These are phyloP conservation scores for Alligator sinensis DNA, from an alignment of 2,113 vertebrate species.

Conservation along the genomic window DNA sequence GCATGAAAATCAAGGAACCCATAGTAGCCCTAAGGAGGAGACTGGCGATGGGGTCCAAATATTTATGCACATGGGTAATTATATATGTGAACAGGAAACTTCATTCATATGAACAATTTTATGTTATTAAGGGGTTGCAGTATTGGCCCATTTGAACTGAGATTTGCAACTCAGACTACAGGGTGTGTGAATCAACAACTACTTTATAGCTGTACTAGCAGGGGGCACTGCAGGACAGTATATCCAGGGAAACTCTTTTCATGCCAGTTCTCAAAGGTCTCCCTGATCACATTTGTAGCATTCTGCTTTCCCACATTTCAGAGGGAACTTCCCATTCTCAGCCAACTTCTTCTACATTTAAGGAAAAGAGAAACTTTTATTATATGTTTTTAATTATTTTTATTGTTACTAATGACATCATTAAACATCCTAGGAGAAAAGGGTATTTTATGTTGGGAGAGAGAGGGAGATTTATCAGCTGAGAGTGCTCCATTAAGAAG, in stretches of 20 bases:
- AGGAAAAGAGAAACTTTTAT: not conserved
- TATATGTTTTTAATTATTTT: not conserved
- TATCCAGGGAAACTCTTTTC: not conserved
- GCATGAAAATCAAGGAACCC: not conserved
- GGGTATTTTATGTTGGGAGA: slow-evolving; percentile 34
- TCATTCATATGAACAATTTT: not conserved
- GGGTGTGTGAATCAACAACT: not conserved
- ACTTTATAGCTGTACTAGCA: not conserved
- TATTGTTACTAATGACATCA: not conserved
- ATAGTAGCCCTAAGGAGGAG: not conserved
- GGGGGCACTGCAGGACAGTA: not conserved
- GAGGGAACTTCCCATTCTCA: not conserved
- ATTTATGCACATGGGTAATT: not conserved
- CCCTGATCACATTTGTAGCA: not conserved
- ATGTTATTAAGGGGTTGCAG: fast-evolving
- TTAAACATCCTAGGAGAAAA: slow-evolving; percentile 12
- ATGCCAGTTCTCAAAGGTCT: not conserved
- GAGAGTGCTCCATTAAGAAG: not conserved
- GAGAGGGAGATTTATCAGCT: not conserved
- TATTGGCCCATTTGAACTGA: not conserved
- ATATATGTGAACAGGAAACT: not conserved
- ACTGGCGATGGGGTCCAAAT: not conserved
- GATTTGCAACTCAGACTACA: fast-evolving
- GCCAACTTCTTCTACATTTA: not conserved
- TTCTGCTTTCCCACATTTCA: not conserved